phyloP scores from a whole-genome alignment of 2,113 vertebrate genomes.

The Pleuronectes platessa region DNA sequence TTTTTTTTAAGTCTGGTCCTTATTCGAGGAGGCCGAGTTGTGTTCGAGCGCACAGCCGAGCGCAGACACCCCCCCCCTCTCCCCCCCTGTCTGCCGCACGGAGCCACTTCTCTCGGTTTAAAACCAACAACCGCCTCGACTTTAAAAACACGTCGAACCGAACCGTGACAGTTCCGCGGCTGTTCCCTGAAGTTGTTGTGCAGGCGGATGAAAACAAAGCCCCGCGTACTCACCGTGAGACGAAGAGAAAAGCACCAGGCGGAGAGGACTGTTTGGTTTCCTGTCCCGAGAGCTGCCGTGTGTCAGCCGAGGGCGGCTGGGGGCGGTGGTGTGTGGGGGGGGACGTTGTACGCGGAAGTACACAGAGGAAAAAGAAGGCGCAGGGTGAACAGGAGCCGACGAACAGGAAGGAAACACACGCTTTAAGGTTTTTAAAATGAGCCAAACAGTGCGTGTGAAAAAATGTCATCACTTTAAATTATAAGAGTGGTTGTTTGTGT shows the following conservation, averaged over 20 bases:
- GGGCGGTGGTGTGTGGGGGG: background rate
- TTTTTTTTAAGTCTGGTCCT: too few species aligned
- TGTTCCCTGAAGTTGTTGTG: background rate
- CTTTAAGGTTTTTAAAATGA: background rate
- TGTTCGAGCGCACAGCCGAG: slow-evolving; percentile 31
- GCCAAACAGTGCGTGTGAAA: accelerated
- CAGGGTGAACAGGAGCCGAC: background rate
- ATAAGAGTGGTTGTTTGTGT: slow-evolving; percentile 10
- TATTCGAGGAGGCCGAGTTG: background rate
- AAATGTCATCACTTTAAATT: background rate
- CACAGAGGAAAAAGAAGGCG: slow-evolving; percentile 12
- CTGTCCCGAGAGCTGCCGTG: slow-evolving; percentile 79
- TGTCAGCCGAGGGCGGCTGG: slow-evolving; percentile 58
- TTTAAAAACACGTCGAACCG: background rate
- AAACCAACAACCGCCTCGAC: slow-evolving; percentile 27
- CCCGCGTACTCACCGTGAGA: slow-evolving; percentile 71
- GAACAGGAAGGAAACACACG: background rate
- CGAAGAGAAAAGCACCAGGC: slow-evolving; percentile 59
- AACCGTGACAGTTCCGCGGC: background rate
- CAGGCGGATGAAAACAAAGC: background rate
- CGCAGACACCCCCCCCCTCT: slow-evolving; percentile 23
- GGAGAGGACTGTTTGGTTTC: slow-evolving; percentile 67
- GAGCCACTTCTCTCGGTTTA: slow-evolving; percentile 27
- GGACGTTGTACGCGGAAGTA: slow-evolving; percentile 84
- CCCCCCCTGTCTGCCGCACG: slow-evolving; percentile 22